Base-by-base conservation (phyloP, 2,797 vertebrate species). In the Sarcophilus harrisii region DNA sequence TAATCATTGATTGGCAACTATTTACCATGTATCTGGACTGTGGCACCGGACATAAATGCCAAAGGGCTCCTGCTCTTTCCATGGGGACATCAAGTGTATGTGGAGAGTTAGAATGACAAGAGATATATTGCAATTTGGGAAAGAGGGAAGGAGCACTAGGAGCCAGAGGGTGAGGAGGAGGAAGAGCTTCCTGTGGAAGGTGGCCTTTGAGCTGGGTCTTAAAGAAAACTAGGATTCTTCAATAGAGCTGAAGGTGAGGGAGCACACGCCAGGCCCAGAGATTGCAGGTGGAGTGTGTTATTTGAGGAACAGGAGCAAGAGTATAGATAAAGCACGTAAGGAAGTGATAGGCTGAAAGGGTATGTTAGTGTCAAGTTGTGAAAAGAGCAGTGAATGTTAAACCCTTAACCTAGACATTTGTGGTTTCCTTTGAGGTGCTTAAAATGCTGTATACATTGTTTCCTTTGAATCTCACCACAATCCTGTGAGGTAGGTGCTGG, bases 381-480 rank as follows among this genome's bases (percentile, higher is more conserved):
- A 73, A 73, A 38, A 73, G 14, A 66, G 60, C 13, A 66, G 12
- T 66, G 13, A 66, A 66, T 16, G 30, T 32, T 14, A 73, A 58
- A 32, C 4, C 5, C n/a, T 49, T 73, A 18, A 73, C 13, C 5
- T 10, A 12, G 8, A 73, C 32, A n/a, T 38, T 38, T 66, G 14
- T 66, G 62, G 16, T 66, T 66, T 66, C 62, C 32, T 66, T n/a
- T 66, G 62, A 13, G 32, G 29, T 57, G 73, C 29, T 93, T 73
- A 90, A 90, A 90, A 54, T 16, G 10, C 93, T 92, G 94, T 29
- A 11, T 55, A 32, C 90, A 57, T 73, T 94, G 92, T 62, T 3
- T 89, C 87, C 92, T 91, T 95, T 94, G 94, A 94, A 89, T 32
- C 92, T 95, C 60, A 92, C 16, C 90, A 24, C 1, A 94, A 54